Evolutionary conservation across 1,140 invertebrate genomes (phyloP), one percentile per base, ranked within the genome.

Genomic region (Micrasema minimum): DNA sequence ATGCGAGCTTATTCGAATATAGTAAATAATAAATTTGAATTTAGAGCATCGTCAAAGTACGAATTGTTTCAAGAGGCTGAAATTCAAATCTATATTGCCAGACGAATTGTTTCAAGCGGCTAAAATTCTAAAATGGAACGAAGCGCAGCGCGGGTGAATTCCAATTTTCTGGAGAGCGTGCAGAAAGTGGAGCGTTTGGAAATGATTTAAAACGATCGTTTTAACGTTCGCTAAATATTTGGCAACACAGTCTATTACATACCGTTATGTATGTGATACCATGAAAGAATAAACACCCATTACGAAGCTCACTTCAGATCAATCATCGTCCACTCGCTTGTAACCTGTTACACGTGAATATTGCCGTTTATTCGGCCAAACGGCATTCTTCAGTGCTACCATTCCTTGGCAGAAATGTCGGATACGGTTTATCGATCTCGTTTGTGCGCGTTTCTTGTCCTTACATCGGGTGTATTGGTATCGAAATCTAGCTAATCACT

Each of bases 351-450:
- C 55, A 41, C 55, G 37, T 4, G 35, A 59, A 43, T 59, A 59
- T 59, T 38, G 37, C 22, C 55, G 37, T 59, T 59, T 59, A 59
- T 59, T 59, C 55, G 55, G 55, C 18, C 55, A 59, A 59, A 59
- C 55, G 20, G 12, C 55, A 59, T 59, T 59, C 55, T 59, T 59
- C 37, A 20, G 38, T 14, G 37, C 35, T 55, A 31, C 51, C 20
- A 55, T 55, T 55, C 31, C 23, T 55, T 55, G 51, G 26, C n/a
- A 14, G 51, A 31, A 55, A 14, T 48, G 46, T 23, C 26, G 51
- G 51, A 55, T 31, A 31, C 26, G 26, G 26, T 31, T 31, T 31
- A 31, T 31, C 26, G 26, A 4, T 31, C 26, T 31, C 26, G 26
- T 31, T 31, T 31, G 26, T 31, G 26, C 26, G 26, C 2, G 26